Evolutionary conservation across 2,888 invertebrate genomes (phyloP), one percentile per base, ranked within the genome.

Genomic region (Campoplex nolae): DNA sequence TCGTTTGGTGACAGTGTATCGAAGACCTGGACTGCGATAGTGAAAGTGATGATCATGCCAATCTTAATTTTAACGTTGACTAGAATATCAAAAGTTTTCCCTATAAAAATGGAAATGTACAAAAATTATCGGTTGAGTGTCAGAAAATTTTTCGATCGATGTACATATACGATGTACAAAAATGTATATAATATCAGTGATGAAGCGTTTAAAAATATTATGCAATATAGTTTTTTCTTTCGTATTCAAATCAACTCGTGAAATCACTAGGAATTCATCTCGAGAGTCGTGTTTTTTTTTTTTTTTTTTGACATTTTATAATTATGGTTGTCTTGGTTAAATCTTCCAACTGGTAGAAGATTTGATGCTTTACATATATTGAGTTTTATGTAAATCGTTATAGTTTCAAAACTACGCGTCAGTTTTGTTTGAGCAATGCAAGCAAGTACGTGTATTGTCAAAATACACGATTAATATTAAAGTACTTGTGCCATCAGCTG

Each of bases 31-130:
- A 32, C 32, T 16, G 16, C 16, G 32, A 32, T 32, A 62, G 32
- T 16, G 58, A 4, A 58, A 58, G 58, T 28, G 62, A 62, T 16
- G 32, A 62, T 16, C 32, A 62, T 62, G 62, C 32, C 87, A 85
- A 73, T 74, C 89, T 89, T 90, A 84, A 88, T 90, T 89, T 79
- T 86, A 88, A 89, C 90, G 88, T 86, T 90, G 91, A 92, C 91
- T 91, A 92, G 91, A 90, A 86, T 87, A 80, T 73, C 74, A 51
- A 73, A 81, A 51, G 13, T 74, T 82, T 83, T 79, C 51, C 56
- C 35, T 79, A 80, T 83, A 67, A 85, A 73, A 83, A 78, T 70
- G 54, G 32, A 62, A 83, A 85, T 67, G 74, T 87, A 85, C 67
- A 48, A 73, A 83, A 82, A 75, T 77, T 38, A 65, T 81, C 13